Evolutionary conservation across 2,888 invertebrate genomes (phyloP).

Genomic region (Agrotis segetum): DNA sequence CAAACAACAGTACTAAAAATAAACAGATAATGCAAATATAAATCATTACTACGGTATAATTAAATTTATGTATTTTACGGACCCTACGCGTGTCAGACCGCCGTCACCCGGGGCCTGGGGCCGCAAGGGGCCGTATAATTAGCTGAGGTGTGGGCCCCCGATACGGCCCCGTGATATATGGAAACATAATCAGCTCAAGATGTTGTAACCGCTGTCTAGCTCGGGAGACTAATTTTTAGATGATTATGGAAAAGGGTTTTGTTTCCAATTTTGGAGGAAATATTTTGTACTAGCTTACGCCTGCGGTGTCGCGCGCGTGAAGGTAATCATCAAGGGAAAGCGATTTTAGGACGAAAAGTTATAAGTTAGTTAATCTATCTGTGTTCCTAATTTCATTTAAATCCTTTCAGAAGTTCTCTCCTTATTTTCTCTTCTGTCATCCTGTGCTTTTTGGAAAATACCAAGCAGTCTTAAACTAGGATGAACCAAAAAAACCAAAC

Average conservation of each 20-base stretch:
- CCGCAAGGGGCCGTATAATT: slow-evolving; percentile 51
- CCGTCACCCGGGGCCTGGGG: slow-evolving; percentile 43
- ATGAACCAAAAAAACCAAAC: too few relatives aligned
- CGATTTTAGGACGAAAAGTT: too few relatives aligned
- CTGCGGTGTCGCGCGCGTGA: too few relatives aligned
- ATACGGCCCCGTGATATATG: slow-evolving; percentile 50
- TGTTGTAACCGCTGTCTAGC: slow-evolving; percentile 36
- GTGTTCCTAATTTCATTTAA: too few relatives aligned
- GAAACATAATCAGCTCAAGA: slow-evolving; percentile 49
- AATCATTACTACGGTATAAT: slow-evolving; percentile 52
- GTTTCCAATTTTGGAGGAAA: neutral
- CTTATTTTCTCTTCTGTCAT: too few relatives aligned
- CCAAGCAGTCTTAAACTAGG: too few relatives aligned
- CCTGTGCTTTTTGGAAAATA: too few relatives aligned
- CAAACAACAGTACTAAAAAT: slow-evolving; percentile 22
- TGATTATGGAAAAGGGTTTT: neutral
- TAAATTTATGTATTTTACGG: slow-evolving; percentile 52
- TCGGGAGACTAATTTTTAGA: slow-evolving; percentile 25
- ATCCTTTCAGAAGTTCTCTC: too few relatives aligned
- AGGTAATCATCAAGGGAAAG: too few relatives aligned
- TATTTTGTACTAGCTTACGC: too few relatives aligned
- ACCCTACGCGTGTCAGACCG: slow-evolving; percentile 52
- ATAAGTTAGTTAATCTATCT: too few relatives aligned
- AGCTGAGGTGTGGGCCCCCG: slow-evolving; percentile 50
- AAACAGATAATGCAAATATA: slow-evolving; percentile 44